Base-by-base conservation (phyloP, 1,140 invertebrate genomes). In the Phthorimaea operculella region DNA sequence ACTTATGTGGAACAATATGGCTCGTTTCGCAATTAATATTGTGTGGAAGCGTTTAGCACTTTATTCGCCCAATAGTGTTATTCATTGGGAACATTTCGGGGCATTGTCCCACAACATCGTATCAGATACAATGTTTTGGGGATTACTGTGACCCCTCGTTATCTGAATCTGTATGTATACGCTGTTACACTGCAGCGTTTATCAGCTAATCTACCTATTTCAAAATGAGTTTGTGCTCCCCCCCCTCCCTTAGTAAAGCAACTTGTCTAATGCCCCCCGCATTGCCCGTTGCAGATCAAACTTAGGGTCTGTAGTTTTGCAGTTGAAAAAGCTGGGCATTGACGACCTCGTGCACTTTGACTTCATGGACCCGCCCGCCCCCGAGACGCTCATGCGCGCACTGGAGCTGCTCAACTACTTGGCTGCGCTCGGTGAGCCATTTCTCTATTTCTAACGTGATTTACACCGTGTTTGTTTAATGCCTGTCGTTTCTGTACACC, bases 291-390 rank as follows among this genome's bases (percentile, higher is more conserved):
- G 68, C 80, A 81, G 97, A 68, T 98, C 96, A 18, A 99, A 99
- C 90, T 89, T 99, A 67, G 96, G 96, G 18, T 88, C 97, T 57
- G 98, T 99, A 59, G 98, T 99, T 47, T 85, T 99, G 54, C 98
- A 99, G 87, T 87, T 99, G 64, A 99, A 99, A 81, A 99, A 99
- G 87, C 89, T 99, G 36, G 98, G 98, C 62, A 99, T 99, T 68
- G 97, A 99, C 79, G 98, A 99, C 88, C 87, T 99, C 66, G 98
- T 99, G 34, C 98, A 99, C 84, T 99, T 99, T 87, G 98, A 99
- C 87, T 99, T 99, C 83, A 99, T 99, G 98, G 98, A 99, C 88
- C 98, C 98, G 14, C 98, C 98, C 17, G 98, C 98, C n/a, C 98
- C 98, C 0, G 98, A 99, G 89, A 99, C 98, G 0, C 86, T 99